phyloP scores from a whole-genome alignment of 1,140 invertebrate genomes.

The Drosophila prosaltans region DNA sequence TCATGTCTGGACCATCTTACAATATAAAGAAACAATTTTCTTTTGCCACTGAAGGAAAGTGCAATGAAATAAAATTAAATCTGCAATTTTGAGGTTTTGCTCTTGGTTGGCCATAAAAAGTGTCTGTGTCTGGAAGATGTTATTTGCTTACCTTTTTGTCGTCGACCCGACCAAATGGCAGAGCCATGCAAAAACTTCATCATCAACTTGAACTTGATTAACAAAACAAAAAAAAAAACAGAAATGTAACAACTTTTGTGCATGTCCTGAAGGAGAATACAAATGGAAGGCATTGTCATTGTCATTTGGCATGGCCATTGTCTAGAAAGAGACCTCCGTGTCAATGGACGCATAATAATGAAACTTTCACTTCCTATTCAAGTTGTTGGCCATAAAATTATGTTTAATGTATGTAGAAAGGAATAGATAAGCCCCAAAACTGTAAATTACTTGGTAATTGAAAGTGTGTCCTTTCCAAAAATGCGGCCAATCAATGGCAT shows the following conservation, averaged over 20 bases:
- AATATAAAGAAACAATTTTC: slow-evolving; percentile 76
- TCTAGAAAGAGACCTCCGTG: slow-evolving; percentile 20
- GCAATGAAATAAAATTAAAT: slow-evolving; percentile 82
- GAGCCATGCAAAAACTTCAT: slow-evolving; percentile 62
- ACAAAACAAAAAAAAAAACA: slow-evolving; percentile 32
- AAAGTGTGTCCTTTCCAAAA: slow-evolving; percentile 29
- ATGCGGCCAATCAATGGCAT: slow-evolving; percentile 33
- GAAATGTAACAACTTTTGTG: slow-evolving; percentile 50
- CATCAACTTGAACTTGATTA: slow-evolving; percentile 64
- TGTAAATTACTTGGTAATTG: slow-evolving; percentile 43
- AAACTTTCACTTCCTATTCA: slow-evolving; percentile 42
- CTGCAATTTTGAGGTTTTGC: slow-evolving; percentile 78
- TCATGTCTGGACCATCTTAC: slow-evolving; percentile 16
- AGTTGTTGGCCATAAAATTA: slow-evolving; percentile 52
- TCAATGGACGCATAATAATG: slow-evolving; percentile 64
- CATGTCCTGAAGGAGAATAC: not conserved
- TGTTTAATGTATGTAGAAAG: slow-evolving; percentile 37
- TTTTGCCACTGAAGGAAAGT: slow-evolving; percentile 38
- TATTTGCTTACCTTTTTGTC: slow-evolving; percentile 36
- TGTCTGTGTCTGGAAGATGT: slow-evolving; percentile 62
- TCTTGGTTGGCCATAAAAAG: slow-evolving; percentile 67
- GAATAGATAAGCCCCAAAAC: slow-evolving; percentile 28
- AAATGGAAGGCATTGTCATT: slow-evolving; percentile 17
- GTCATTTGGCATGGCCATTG: slow-evolving; percentile 15
- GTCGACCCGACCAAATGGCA: slow-evolving; percentile 70